Conservation (phyloP, 2,113 vertebrate species). For the Petrocephalus zakoni region DNA sequence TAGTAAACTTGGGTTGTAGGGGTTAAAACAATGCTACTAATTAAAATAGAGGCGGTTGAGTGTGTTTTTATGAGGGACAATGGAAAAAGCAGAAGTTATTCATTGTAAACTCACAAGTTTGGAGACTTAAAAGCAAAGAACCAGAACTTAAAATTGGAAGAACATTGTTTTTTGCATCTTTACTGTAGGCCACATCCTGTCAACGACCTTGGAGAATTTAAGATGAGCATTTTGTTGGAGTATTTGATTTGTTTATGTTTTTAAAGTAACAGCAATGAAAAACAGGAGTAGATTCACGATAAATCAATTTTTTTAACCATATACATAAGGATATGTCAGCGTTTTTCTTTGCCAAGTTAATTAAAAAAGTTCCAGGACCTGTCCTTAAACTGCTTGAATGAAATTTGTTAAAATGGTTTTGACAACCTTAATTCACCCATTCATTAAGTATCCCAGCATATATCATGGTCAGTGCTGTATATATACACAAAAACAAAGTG, state of each 20-base stretch:
- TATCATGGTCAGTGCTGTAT: not conserved
- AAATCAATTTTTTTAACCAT: not conserved
- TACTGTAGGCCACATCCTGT: not conserved
- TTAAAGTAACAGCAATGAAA: not conserved
- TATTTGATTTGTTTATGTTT: not conserved
- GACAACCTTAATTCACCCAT: not conserved
- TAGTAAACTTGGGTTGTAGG: not conserved
- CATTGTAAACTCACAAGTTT: not conserved
- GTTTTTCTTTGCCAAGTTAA: not conserved
- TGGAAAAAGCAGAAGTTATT: not conserved
- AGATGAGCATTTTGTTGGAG: not conserved
- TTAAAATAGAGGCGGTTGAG: not conserved
- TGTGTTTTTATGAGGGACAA: not conserved
- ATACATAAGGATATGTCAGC: not conserved
- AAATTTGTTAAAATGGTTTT: not conserved
- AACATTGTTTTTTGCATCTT: not conserved
- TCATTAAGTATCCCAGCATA: not conserved
- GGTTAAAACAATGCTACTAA: slow-evolving; percentile 4
- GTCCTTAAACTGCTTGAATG: not conserved
- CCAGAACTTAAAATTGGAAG: not conserved
- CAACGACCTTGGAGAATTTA: not conserved
- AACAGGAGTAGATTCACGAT: not conserved
- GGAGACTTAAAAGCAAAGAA: not conserved
- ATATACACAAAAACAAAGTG: not conserved
- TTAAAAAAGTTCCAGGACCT: not conserved